Evolutionary conservation across 2,797 vertebrate genomes (phyloP), one percentile per base, ranked within the genome.

Genomic region (Buceros bicornis): DNA sequence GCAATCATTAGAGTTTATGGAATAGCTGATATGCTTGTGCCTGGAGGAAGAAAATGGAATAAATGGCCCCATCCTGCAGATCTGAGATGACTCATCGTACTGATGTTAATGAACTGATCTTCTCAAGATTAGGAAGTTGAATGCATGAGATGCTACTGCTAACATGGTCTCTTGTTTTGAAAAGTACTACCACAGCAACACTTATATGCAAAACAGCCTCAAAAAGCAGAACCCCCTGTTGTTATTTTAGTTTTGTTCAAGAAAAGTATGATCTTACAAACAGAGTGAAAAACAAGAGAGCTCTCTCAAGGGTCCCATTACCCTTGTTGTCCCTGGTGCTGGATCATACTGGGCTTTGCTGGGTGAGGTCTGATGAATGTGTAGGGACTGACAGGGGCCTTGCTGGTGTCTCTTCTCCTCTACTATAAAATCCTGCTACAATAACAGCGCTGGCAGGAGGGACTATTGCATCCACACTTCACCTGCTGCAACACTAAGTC

Each of bases 1-100:
- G 85, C 50, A 89, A 54, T 62, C 61, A 54, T 54, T 88, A 72
- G 69, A 86, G 88, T 86, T 94, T 78, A 93, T 61, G 80, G 69
- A 65, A 83, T 88, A 88, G 71, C 65, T 86, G 72, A 94, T 88
- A 50, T 86, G 76, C 76, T 71, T 83, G 56, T 71, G 87, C 82
- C 79, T 78, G 81, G 72, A 88, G 72, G 53, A 87, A 86, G 76
- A 58, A 80, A 77, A 86, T 1, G 9, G 35, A 42, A 85, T 85
- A 77, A 95, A 73, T 14, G 61, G 42, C 56, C 53, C 82, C 64
- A 1, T 85, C 28, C 40, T 84, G 74, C 28, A 82, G 60, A 66
- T 76, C n/a, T 86, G 87, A 60, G 5, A 15, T 40, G 66, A 69
- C 18, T 80, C 37, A 78, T 16, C 70, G 79, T 53, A 37, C 5